A percentile compares a stretch with the other conserved stretches of the same genome.
These are phyloP conservation scores for Lithobates sylvaticus DNA, from an alignment of 2,797 vertebrate genomes.

Conservation along the genomic window DNA sequence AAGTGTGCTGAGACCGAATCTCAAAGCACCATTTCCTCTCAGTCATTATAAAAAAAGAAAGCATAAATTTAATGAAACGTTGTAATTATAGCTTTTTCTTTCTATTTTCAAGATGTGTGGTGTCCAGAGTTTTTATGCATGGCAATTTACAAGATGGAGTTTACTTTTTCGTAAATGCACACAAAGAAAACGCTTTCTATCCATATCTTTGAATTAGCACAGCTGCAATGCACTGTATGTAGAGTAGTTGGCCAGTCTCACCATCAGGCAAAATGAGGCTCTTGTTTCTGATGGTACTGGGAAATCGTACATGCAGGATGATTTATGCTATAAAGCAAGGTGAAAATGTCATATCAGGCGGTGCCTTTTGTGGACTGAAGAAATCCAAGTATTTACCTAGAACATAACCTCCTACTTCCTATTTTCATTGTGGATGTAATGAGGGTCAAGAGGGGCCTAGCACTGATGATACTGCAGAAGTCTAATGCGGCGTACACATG, in stretches of 20 bases:
- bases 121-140: conserved; percentile 14
- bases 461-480: no score
- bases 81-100: conserved; percentile 26
- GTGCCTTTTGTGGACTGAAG: no score
- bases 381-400: no score
- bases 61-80: conserved; percentile 30
- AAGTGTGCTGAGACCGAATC: conserved; percentile 28
- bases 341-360: not conserved
- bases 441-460: no score
- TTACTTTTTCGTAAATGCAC: conserved; percentile 1
- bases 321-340: not conserved
- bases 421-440: no score
- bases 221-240: not conserved
- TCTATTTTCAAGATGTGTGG: conserved; percentile 20
- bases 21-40: conserved; percentile 12
- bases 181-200: not conserved
- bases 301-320: not conserved
- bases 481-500: no score
- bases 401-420: no score
- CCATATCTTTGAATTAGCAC: not conserved
- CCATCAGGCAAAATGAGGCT: not conserved
- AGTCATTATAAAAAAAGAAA: conserved; percentile 18
- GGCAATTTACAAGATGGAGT: conserved; percentile 1
- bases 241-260: not conserved
- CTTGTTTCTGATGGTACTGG: no score